phyloP scores from a whole-genome alignment of 2,113 vertebrate species.

The Eubucco bourcierii region DNA sequence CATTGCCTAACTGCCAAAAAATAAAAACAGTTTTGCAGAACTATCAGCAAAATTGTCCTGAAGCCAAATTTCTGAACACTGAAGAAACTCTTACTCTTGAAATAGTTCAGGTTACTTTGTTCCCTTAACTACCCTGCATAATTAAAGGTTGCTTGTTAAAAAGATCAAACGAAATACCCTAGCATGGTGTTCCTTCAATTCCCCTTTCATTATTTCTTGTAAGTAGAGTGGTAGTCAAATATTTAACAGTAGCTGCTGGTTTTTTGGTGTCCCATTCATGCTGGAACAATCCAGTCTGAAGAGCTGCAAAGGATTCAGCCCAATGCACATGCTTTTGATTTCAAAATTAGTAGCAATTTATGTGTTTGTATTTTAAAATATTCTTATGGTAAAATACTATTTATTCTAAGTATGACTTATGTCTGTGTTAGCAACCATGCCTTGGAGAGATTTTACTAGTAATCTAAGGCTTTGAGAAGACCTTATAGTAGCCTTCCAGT shows the following conservation, averaged over 20 bases:
- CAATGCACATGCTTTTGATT: background rate
- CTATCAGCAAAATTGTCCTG: conserved; percentile 46
- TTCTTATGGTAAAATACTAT: background rate
- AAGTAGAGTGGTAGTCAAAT: background rate
- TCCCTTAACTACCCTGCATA: background rate
- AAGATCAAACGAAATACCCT: background rate
- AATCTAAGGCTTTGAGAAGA: no score
- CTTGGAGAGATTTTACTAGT: background rate
- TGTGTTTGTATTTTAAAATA: background rate
- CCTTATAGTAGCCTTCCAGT: no score
- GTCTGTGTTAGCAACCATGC: background rate
- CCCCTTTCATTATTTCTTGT: background rate
- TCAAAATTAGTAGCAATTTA: background rate
- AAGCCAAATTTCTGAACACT: conserved; percentile 38
- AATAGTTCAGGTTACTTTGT: conserved; percentile 24
- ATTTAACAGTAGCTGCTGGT: accelerated
- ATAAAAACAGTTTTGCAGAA: background rate
- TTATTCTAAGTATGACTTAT: background rate
- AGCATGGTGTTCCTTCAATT: background rate
- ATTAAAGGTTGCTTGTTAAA: conserved; percentile 29
- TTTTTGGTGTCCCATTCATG: background rate
- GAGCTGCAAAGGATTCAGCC: background rate
- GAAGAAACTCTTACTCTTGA: background rate
- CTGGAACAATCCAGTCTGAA: background rate
- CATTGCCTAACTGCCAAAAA: conserved; percentile 35